These are phyloP conservation scores for Orchesella cincta DNA, from an alignment of 1,140 invertebrate species.

Conservation along the genomic window DNA sequence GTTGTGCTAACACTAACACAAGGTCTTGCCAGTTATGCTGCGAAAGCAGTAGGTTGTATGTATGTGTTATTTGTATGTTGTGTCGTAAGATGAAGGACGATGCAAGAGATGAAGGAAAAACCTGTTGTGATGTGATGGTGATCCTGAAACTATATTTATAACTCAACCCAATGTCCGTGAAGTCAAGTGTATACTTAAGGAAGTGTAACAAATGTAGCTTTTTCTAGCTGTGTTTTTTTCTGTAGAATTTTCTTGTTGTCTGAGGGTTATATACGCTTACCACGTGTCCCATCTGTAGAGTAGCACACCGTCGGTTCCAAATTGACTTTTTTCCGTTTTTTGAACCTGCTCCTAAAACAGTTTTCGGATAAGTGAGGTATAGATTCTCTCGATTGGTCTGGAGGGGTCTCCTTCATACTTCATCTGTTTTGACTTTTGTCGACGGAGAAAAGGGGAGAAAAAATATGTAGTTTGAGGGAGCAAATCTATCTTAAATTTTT, in stretches of 20 bases:
- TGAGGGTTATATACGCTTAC: background rate
- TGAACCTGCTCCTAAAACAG: background rate
- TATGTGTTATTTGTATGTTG: background rate
- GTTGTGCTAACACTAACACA: background rate
- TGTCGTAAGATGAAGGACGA: background rate
- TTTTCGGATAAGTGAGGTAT: background rate
- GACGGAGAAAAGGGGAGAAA: constrained; percentile 4
- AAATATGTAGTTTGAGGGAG: no score
- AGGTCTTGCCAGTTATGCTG: background rate
- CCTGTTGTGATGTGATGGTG: background rate
- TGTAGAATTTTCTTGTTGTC: background rate
- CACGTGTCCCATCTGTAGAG: constrained; percentile 23
- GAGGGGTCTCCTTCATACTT: background rate
- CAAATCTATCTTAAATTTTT: background rate
- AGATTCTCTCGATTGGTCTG: no score
- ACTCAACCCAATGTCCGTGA: background rate
- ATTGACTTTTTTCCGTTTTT: constrained; percentile 12
- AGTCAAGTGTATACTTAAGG: background rate
- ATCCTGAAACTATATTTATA: background rate
- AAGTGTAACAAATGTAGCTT: background rate
- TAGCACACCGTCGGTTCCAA: background rate
- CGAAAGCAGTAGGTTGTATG: background rate
- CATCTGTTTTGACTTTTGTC: constrained; percentile 2
- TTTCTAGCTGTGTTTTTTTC: background rate
- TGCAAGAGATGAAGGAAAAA: background rate